phyloP scores from a whole-genome alignment of 2,113 vertebrate species.

The Cheirogaleus medius region DNA sequence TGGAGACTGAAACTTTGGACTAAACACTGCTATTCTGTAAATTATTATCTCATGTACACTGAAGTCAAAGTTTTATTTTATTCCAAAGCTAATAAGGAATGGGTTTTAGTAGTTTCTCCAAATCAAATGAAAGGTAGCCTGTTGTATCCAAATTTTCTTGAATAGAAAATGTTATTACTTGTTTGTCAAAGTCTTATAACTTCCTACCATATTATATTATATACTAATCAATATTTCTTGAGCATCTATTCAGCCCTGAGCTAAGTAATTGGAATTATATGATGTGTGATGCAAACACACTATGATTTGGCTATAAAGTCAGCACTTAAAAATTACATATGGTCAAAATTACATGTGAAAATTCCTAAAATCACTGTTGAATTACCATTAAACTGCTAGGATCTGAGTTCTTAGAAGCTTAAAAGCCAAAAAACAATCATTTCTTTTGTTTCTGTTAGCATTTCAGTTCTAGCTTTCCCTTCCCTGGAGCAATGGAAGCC shows the following conservation, averaged over 20 bases:
- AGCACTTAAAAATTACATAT: conserved; percentile 35
- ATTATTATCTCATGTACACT: conserved; percentile 33
- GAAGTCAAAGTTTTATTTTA: conserved; percentile 38
- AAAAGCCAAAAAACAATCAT: background rate
- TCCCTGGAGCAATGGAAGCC: background rate
- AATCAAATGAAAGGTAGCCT: background rate
- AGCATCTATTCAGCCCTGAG: background rate
- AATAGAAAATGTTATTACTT: conserved; percentile 28
- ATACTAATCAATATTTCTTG: background rate
- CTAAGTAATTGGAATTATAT: background rate
- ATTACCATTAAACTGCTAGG: background rate
- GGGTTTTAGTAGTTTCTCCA: background rate
- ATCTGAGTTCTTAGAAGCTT: background rate
- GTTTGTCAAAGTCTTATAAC: background rate
- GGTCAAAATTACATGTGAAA: conserved; percentile 32
- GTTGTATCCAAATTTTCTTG: background rate
- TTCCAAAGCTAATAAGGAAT: conserved; percentile 21
- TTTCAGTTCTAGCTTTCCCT: background rate
- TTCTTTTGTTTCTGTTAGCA: background rate
- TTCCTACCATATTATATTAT: background rate
- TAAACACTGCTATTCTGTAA: conserved; percentile 24
- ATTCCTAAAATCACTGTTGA: conserved; percentile 36
- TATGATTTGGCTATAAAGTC: background rate
- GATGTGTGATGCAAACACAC: background rate
- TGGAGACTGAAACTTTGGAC: background rate